phyloP scores from a whole-genome alignment of 2,797 vertebrate genomes.

The Poeciliopsis paucimaculata region DNA sequence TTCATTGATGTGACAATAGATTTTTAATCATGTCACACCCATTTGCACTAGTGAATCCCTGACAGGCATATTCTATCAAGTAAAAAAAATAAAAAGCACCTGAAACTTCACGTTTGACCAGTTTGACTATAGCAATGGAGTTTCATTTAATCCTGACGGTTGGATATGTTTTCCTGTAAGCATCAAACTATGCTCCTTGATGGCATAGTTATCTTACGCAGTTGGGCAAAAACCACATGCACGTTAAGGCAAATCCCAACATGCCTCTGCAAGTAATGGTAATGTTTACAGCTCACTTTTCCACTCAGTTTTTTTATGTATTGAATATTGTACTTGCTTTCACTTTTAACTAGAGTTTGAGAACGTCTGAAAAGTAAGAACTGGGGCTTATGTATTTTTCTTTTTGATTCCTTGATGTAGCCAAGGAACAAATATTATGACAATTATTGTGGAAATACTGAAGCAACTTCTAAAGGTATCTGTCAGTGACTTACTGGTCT shows the following conservation, averaged over 20 bases:
- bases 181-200: background rate
- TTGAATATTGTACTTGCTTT: background rate
- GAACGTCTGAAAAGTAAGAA: background rate
- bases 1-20: background rate
- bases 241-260: background rate
- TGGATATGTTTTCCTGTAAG: background rate
- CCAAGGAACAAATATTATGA: background rate
- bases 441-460: background rate
- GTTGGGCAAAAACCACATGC: background rate
- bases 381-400: background rate
- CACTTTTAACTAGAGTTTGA: background rate
- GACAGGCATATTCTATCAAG: background rate
- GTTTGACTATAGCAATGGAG: background rate
- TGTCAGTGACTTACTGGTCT: background rate
- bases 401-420: background rate
- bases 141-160: background rate
- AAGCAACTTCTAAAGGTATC: background rate
- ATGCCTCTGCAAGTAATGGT: background rate
- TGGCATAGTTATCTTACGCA: background rate
- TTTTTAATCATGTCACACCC: background rate
- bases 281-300: background rate
- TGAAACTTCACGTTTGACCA: background rate
- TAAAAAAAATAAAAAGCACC: background rate
- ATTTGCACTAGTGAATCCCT: background rate
- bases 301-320: background rate